These are phyloP conservation scores for Urosaurus nigricauda DNA, from an alignment of 2,797 vertebrate species.

Conservation along the genomic window DNA sequence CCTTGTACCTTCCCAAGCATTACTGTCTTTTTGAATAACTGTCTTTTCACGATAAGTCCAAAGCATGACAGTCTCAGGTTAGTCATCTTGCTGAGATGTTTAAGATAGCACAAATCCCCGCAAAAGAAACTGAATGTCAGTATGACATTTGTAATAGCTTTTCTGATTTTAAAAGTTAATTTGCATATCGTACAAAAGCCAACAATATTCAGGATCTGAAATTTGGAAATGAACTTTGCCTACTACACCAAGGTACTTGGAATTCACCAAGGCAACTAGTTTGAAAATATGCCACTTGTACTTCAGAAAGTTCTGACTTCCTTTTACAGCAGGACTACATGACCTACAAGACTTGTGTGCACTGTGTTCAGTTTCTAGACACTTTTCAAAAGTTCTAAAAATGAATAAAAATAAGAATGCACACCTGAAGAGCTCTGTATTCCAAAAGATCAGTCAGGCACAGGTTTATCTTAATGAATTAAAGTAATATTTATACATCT, in stretches of 20 bases:
- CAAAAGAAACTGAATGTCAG: neutral
- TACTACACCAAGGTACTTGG: neutral
- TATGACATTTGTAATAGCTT: neutral
- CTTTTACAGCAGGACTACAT: neutral
- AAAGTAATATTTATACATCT: neutral
- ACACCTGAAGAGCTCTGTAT: neutral
- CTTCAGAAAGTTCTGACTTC: neutral
- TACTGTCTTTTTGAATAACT: too few relatives aligned
- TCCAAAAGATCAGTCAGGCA: neutral
- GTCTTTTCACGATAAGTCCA: too few relatives aligned
- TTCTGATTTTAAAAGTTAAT: neutral
- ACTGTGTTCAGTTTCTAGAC: constrained; percentile 1
- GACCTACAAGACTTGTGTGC: neutral
- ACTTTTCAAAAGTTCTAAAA: neutral
- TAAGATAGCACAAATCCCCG: too few relatives aligned
- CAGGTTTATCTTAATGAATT: neutral
- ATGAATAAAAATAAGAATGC: neutral
- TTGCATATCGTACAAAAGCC: neutral
- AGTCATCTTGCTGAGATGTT: too few relatives aligned
- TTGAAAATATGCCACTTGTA: neutral
- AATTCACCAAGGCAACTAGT: neutral
- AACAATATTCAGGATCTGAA: neutral
- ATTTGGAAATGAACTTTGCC: neutral
- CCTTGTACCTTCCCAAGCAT: too few relatives aligned
- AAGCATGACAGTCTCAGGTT: too few relatives aligned